Percentiles rank a stretch among this genome's conserved stretches.
phyloP scores from a whole-genome alignment of 2,113 vertebrate genomes.

The Rhipidura dahli region DNA sequence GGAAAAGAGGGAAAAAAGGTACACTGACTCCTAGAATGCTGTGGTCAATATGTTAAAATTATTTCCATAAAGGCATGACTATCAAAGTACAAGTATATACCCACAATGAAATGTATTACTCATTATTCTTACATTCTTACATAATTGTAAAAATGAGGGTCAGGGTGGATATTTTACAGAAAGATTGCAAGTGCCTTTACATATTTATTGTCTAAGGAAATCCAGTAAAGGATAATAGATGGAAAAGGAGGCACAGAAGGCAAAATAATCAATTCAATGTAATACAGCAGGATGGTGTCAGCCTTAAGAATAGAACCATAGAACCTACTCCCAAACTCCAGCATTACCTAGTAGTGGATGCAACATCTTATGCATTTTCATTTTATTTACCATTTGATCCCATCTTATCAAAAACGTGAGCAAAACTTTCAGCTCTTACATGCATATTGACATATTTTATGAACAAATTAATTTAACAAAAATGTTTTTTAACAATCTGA shows the following conservation, averaged over 20 bases:
- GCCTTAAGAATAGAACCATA: not conserved
- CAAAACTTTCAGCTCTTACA: not conserved
- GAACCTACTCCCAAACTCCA: not conserved
- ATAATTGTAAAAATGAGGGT: not conserved
- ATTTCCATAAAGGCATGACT: not conserved
- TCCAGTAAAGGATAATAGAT: not conserved
- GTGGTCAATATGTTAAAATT: not conserved
- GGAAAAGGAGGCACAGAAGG: not conserved
- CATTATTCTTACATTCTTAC: not conserved
- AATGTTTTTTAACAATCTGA: not conserved
- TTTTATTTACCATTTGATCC: not conserved
- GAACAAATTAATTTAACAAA: not conserved
- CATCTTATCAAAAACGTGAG: not conserved
- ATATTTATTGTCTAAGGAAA: not conserved
- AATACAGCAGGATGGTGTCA: not conserved
- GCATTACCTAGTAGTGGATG: not conserved
- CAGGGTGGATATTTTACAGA: not conserved
- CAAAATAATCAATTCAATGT: not conserved
- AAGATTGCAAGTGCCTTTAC: not conserved
- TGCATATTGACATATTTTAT: not conserved
- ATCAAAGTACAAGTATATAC: not conserved
- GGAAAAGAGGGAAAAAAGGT: accelerated
- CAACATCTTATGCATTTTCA: not conserved
- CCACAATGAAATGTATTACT: not conserved
- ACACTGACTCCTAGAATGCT: not conserved